These are phyloP conservation scores for Brachystomella parvula DNA, from an alignment of 1,140 invertebrate genomes.

Conservation along the genomic window DNA sequence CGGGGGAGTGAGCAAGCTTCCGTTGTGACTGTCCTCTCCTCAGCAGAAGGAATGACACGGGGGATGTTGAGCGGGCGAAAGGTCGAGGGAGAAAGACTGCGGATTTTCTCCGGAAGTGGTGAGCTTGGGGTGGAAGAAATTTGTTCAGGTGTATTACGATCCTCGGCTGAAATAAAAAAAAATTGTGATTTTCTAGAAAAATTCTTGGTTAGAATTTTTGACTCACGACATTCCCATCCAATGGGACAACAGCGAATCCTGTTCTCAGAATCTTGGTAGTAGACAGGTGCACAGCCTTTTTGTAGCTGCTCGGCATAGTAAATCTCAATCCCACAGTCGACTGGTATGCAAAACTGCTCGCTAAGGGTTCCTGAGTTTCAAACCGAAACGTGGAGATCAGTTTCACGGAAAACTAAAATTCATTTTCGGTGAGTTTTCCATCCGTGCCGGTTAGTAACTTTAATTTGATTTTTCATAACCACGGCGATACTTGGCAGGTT, in stretches of 20 bases:
- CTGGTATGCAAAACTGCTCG: conserved; percentile 27
- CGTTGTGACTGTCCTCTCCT: neutral
- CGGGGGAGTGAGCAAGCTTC: conserved; percentile 18
- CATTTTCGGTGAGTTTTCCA: neutral
- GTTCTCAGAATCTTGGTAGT: conserved; percentile 20
- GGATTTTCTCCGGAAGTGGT: too few relatives aligned
- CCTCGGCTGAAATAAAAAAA: conserved; percentile 17
- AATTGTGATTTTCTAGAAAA: neutral
- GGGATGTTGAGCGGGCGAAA: neutral
- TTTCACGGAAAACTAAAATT: neutral
- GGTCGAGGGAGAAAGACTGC: neutral
- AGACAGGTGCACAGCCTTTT: conserved; percentile 32
- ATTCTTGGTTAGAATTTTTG: neutral
- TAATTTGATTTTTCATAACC: too few relatives aligned
- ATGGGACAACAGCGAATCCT: conserved; percentile 31
- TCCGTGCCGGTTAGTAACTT: neutral
- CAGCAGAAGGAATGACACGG: neutral
- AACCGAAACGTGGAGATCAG: too few relatives aligned
- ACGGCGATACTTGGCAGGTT: too few relatives aligned
- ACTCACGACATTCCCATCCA: conserved; percentile 37
- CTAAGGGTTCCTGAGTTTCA: conserved; percentile 21
- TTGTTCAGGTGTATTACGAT: neutral
- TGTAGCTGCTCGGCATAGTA: conserved; percentile 27
- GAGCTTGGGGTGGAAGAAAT: conserved; percentile 47
- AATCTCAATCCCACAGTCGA: conserved; percentile 37